phyloP scores from a whole-genome alignment of 2,113 vertebrate genomes.

The Variabilichromis moorii region DNA sequence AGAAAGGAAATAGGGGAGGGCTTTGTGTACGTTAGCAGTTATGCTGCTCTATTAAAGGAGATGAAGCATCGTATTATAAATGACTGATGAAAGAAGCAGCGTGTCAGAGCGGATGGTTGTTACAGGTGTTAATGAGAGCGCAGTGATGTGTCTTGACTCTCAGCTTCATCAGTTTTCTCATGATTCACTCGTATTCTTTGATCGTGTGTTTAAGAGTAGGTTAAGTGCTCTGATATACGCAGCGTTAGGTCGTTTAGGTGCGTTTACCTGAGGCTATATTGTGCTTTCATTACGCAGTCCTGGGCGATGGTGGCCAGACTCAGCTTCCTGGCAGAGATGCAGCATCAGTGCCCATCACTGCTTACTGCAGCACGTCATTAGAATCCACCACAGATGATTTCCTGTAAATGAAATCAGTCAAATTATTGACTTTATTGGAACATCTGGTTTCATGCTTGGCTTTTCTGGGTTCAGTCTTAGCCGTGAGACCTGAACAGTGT shows the following conservation, averaged over 20 bases:
- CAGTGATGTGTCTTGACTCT: not conserved
- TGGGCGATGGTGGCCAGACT: rapidly evolving
- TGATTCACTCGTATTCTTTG: not conserved
- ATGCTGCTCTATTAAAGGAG: not conserved
- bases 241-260: rapidly evolving
- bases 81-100: not conserved
- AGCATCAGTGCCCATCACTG: not conserved
- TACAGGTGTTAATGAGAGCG: not conserved
- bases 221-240: not conserved
- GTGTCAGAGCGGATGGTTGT: not conserved
- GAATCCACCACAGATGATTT: not conserved
- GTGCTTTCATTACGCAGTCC: not conserved
- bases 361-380: not conserved
- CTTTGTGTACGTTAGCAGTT: not conserved
- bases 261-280: not conserved
- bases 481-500: not conserved
- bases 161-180: not conserved
- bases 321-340: not conserved
- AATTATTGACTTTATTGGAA: not conserved
- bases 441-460: not conserved
- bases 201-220: not conserved
- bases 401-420: not conserved
- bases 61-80: not conserved
- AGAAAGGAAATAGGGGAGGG: not conserved
- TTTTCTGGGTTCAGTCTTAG: not conserved